phyloP scores from a whole-genome alignment of 2,113 vertebrate species.

The Phylloscopus whistleri region DNA sequence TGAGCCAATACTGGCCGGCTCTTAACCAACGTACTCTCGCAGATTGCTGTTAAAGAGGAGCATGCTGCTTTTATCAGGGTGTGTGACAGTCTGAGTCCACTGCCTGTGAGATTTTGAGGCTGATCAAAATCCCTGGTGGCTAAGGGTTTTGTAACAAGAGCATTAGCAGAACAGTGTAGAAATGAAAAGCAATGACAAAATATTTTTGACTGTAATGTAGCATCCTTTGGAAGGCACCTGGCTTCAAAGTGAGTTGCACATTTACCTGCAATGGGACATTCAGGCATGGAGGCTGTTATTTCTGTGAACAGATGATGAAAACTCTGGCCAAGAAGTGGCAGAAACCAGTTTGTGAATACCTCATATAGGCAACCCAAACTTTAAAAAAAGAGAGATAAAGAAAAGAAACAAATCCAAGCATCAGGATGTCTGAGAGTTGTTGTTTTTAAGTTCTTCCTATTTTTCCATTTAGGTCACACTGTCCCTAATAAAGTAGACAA shows the following conservation, averaged over 20 bases:
- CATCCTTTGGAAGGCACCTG: neutral
- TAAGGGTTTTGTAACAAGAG: neutral
- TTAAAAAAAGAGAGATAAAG: neutral
- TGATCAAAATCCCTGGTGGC: neutral
- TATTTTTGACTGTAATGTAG: neutral
- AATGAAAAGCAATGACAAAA: neutral
- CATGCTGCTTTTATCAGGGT: neutral
- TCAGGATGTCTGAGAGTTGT: neutral
- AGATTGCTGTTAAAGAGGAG: neutral
- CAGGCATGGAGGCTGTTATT: neutral
- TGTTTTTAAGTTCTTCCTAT: conserved; percentile 3
- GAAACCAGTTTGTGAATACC: neutral
- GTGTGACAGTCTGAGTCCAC: neutral
- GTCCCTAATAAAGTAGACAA: neutral
- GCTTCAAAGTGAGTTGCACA: neutral
- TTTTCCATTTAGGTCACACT: neutral
- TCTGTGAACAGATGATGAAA: neutral
- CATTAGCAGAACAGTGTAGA: neutral
- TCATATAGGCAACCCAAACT: neutral
- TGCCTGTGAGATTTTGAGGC: neutral
- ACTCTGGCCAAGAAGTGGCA: neutral
- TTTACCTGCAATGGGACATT: neutral
- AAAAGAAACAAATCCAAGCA: neutral
- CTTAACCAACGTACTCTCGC: neutral
- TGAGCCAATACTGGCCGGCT: neutral